These are phyloP conservation scores for Cepaea hortensis DNA, from an alignment of 2,888 invertebrate species.

Conservation along the genomic window DNA sequence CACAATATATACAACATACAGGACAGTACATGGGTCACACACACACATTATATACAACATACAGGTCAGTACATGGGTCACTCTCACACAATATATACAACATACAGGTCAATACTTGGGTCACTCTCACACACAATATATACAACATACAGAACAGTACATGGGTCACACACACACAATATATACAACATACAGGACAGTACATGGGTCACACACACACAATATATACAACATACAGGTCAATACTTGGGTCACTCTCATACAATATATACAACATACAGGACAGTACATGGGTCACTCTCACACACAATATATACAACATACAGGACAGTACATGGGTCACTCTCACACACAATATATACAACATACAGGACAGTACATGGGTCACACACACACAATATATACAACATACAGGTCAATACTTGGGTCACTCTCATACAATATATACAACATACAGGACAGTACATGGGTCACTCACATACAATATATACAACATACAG, in stretches of 20 bases:
- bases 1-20: not conserved
- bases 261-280: not conserved
- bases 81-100: not conserved
- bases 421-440: not conserved
- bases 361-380: not conserved
- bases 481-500: not conserved
- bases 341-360: not conserved
- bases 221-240: not conserved
- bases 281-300: not conserved
- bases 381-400: not conserved
- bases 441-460: not conserved
- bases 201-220: not conserved
- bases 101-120: not conserved
- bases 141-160: not conserved
- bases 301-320: no score
- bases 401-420: not conserved
- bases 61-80: not conserved
- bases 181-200: not conserved
- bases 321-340: not conserved
- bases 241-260: not conserved
- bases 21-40: not conserved
- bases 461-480: not conserved
- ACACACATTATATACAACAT: not conserved
- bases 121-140: not conserved
- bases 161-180: not conserved